phyloP scores from a whole-genome alignment of 2,888 invertebrate species.

The Parapristionchus giblindavisi region DNA sequence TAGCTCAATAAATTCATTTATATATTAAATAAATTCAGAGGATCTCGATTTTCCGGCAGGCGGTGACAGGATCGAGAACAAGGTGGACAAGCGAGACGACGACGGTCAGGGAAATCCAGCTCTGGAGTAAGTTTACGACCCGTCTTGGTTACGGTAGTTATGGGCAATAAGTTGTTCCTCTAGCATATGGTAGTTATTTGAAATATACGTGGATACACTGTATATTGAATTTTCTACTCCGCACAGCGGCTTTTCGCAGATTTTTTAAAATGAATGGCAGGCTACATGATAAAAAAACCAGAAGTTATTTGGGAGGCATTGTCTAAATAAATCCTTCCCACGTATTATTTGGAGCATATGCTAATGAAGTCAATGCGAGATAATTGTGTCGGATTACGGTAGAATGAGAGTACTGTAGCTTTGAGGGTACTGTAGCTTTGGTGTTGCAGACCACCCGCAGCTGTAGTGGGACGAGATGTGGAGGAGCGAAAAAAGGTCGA shows the following conservation, averaged over 20 bases:
- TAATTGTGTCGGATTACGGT: neutral
- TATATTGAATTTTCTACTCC: neutral
- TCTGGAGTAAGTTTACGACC: neutral
- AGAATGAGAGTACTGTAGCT: neutral
- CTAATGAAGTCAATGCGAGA: neutral
- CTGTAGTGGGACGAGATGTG: constrained; percentile 1
- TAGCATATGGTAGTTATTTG: neutral
- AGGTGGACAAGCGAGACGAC: constrained; percentile 8
- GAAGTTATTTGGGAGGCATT: too few relatives aligned
- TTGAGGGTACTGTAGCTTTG: neutral
- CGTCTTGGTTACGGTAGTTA: neutral
- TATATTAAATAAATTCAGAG: constrained; percentile 3
- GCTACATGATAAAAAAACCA: too few relatives aligned
- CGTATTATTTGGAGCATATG: neutral
- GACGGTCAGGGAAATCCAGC: constrained; percentile 7
- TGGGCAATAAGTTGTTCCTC: neutral
- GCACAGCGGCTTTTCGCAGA: too few relatives aligned
- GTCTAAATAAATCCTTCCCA: too few relatives aligned
- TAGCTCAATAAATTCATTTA: neutral
- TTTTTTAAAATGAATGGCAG: neutral
- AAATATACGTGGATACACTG: neutral
- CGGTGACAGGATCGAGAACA: constrained; percentile 3
- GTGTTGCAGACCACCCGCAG: too few relatives aligned
- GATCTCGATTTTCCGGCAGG: constrained; percentile 31
- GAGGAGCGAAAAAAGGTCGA: neutral